Base-by-base conservation (phyloP, 2,797 vertebrate genomes). In the Salarias fasciatus region DNA sequence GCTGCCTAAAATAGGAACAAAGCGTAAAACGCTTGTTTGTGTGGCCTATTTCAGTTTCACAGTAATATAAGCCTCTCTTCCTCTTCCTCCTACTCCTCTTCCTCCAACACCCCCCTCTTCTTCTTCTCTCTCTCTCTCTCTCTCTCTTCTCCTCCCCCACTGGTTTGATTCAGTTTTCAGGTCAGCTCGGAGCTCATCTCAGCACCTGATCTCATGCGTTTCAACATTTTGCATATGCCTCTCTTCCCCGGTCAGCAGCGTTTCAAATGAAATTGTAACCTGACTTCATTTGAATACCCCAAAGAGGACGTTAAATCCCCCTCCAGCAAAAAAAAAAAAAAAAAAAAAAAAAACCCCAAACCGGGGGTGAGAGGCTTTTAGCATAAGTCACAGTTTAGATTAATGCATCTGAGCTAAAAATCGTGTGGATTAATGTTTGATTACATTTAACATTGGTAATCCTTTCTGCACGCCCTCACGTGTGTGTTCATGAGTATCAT, bases 81-180 rank as follows among this genome's bases (percentile, higher is more conserved):
- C n/a, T 28, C 24, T 24, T n/a, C 45, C 36, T 59, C 50, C 52
- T 33, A n/a, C n/a, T 51, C 40, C 14, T 28, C 24, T 24, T n/a
- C 42, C 36, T 62, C 50, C 49, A 41, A 12, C 14, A 51, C 41
- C 42, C 37, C 13, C 13, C 30, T 10, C 38, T 68, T 52, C 68
- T 8, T 14, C 9, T 41, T 2, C 12, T 36, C 68, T 53, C 68
- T 15, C 14, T 15, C 41, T 6, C 59, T 38, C 7, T 11, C 46
- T 35, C 60, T 31, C 36, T 64, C 54, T 53, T 54, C 69, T 70
- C 69, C 65, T 63, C 68, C 65, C 76, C 74, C 59, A 62, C 49
- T 47, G 53, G 72, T 77, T 84, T 84, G 63, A 84, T 80, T 86
- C 72, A 44, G 67, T 85, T 90, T 87, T 69, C 62, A 87, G 80